Base-by-base conservation (phyloP, 2,797 vertebrate genomes). In the Melanotaenia pygmaea region DNA sequence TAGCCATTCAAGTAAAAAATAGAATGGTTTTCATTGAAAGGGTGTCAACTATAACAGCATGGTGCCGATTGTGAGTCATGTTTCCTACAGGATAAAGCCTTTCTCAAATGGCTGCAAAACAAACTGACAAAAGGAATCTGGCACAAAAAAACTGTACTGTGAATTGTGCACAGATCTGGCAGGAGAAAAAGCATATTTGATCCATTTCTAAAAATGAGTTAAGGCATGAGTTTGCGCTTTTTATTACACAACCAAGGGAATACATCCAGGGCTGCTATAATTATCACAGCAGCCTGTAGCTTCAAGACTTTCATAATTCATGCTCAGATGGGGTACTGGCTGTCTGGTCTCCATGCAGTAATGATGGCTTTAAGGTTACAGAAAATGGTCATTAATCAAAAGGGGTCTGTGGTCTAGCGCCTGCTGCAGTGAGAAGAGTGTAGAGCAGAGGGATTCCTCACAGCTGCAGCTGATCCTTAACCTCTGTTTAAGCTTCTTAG, bases 41-140 rank as follows among this genome's bases (percentile, higher is more conserved):
- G 80, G 72, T 88, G 90, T 89, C 82, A 86, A 70, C 89, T 81
- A 50, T 54, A 88, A 78, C 89, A 85, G 83, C 79, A 78, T 67
- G 85, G 84, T 83, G 85, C 82, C 63, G 81, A 83, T 63, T 67
- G 59, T 90, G 90, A 92, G 77, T 92, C 89, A 91, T 87, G 83
- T 84, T 85, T 84, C 86, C 77, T 77, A 76, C 80, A 87, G 86
- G 76, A 86, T 69, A 26, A 80, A 86, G 59, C 34, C 54, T 83
- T 67, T 79, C 81, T 74, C 85, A 80, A 74, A 76, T 64, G 60
- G 45, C 67, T 77, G 74, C 70, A 60, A 12, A 75, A 71, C 77
- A 79, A 76, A 77, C 75, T 59, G 76, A 57, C 73, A 77, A 72
- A 77, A 76, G 5, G 50, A 74, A 63, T 74, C 64, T 79, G 72